Evolutionary conservation across 2,113 vertebrate genomes (phyloP), one percentile per base, ranked within the genome.

Genomic region (Dolichotis patagonum): DNA sequence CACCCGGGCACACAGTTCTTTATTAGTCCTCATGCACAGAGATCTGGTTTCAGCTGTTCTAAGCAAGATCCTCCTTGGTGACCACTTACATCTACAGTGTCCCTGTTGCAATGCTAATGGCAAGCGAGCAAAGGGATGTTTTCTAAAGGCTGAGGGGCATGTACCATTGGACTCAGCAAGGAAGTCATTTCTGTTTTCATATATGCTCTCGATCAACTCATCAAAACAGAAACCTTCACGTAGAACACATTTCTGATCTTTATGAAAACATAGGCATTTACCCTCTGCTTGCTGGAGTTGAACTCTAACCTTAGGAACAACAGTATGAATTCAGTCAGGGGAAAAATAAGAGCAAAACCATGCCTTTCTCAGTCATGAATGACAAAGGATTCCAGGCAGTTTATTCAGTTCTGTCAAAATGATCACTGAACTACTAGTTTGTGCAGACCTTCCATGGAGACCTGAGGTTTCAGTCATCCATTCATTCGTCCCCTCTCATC

Each of bases 101-200:
- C 43, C 97, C 67, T 43, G 24, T 19, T 92, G 94, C 58, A 95
- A 65, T 94, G 54, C 54, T 97, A 94, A 73, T 85, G 52, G 43
- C 58, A 80, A 93, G 11, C 75, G 92, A 85, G 78, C 63, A 67
- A 49, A 69, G 35, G 14, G 16, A n/a, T 94, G 84, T 95, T 56
- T 93, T 97, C 19, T 90, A 88, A 94, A 98, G 88, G 85, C 82
- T 88, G 32, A 96, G n/a, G 56, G 54, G 30, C 83, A 60, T 92
- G 62, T n/a, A 20, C 65, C 94, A 19, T 62, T 95, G 80, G 19
- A 43, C 93, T 96, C 62, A 97, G 67, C 97, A 78, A 88, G 97
- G 92, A 97, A 96, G 32, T 65, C 75, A n/a, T 78, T 97, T 96
- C 88, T 97, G 96, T 98, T 97, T 97, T 96, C 81, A 96, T 95